phyloP scores from a whole-genome alignment of 2,113 vertebrate genomes.

The pig (Sus scrofa) region T2T-Sscrofa CM000817.6:68822501-68823000 shows the following conservation, averaged over 20 bases:
- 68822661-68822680: background rate
- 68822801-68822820: background rate
- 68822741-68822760: background rate
- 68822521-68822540: background rate
- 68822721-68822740: accelerated
- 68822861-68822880: too few species aligned
- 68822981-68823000: accelerated
- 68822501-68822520: background rate
- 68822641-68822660: background rate
- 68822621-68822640: background rate
- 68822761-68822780: accelerated
- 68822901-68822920: background rate
- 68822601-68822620: background rate
- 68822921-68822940: background rate
- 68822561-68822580: background rate
- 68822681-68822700: background rate
- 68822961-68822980: accelerated
- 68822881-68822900: accelerated
- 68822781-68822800: background rate
- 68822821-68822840: accelerated
- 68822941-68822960: background rate
- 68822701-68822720: accelerated
- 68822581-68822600: background rate
- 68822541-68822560: background rate
- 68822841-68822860: background rate